These are phyloP conservation scores for Tachycineta bicolor DNA, from an alignment of 2,113 vertebrate genomes.

Conservation along the genomic window DNA sequence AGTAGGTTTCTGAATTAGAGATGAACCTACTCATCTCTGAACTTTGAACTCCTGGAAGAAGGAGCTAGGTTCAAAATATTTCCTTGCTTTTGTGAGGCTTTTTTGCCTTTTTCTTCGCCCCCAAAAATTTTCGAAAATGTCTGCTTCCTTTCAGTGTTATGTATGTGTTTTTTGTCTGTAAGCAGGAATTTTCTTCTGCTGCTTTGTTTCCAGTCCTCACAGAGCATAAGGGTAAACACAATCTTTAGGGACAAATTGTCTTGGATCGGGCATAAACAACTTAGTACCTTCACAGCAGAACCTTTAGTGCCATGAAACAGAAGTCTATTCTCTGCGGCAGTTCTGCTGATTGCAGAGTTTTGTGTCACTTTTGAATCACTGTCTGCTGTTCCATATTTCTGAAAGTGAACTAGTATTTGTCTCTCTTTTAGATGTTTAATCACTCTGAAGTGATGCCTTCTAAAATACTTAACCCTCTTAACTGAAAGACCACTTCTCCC, in stretches of 20 bases:
- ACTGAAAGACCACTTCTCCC: background rate
- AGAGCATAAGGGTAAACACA: background rate
- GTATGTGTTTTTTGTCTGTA: background rate
- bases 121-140: background rate
- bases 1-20: background rate
- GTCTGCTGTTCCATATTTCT: background rate
- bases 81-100: background rate
- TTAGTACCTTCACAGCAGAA: background rate
- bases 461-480: background rate
- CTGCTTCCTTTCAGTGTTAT: background rate
- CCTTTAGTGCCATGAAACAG: background rate
- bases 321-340: background rate
- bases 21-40: background rate
- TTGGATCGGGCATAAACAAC: background rate
- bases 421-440: background rate
- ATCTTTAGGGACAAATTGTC: background rate
- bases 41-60: background rate
- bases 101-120: rapidly evolving
- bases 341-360: background rate
- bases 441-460: background rate
- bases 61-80: background rate
- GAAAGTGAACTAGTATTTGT: background rate
- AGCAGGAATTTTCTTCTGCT: background rate
- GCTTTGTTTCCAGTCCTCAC: background rate
- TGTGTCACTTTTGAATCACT: background rate